A percentile compares a stretch with the other conserved stretches of the same genome.
Evolutionary conservation across 1,140 invertebrate species (phyloP).

Genomic region (Nylanderia fulva): DNA sequence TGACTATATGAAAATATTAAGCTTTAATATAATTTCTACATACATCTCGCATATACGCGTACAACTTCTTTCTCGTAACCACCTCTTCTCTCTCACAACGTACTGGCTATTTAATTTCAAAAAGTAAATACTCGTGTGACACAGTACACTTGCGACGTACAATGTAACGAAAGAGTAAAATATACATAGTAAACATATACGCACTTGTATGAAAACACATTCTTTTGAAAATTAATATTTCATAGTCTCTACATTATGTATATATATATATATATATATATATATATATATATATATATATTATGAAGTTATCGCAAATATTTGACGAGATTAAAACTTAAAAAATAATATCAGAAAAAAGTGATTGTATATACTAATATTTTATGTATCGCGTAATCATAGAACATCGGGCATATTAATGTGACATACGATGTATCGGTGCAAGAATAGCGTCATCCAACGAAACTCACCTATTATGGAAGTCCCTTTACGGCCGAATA

Average conservation of each 20-base stretch:
- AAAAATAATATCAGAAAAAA: not conserved
- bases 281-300: too few species aligned
- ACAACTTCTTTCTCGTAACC: not conserved
- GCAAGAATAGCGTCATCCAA: not conserved
- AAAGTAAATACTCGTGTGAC: slow-evolving; percentile 22
- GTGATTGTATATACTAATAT: not conserved
- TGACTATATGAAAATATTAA: slow-evolving; percentile 50
- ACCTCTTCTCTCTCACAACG: not conserved
- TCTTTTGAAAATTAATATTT: slow-evolving; percentile 11
- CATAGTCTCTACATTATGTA: not conserved
- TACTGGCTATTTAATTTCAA: slow-evolving; percentile 32
- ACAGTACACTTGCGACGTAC: not conserved
- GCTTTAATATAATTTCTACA: slow-evolving; percentile 51
- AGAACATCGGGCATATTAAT: not conserved
- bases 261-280: too few species aligned
- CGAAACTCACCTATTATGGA: slow-evolving; percentile 23
- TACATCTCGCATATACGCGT: not conserved
- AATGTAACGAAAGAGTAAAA: slow-evolving; percentile 6
- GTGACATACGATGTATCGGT: not conserved
- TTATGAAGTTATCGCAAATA: not conserved
- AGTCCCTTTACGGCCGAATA: slow-evolving; percentile 6
- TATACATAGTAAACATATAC: not conserved
- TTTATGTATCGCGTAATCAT: not conserved
- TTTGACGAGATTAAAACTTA: not conserved
- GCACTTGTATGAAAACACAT: not conserved